A percentile compares a stretch with the other conserved stretches of the same genome.
Conservation (phyloP, 35 echinoderm and acorn worm species). For the Lytechinus pictus region DNA sequence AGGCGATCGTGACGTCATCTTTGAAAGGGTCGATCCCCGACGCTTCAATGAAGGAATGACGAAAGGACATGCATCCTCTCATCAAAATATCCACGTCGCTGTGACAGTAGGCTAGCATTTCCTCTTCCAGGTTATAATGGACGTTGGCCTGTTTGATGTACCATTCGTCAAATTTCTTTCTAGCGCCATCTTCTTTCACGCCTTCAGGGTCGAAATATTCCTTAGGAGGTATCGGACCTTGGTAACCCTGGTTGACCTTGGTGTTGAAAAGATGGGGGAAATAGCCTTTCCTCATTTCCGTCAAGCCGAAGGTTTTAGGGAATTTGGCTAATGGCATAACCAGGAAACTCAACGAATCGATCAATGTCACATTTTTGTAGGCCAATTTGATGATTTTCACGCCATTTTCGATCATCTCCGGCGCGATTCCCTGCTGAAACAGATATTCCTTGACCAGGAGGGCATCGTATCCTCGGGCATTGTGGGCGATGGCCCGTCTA, state of each 20-base stretch:
- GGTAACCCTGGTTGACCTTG: conserved; percentile 51
- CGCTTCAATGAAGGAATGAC: conserved; percentile 58
- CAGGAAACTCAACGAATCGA: conserved; percentile 78
- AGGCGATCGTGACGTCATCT: conserved; percentile 73
- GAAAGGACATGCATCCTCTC: conserved; percentile 57
- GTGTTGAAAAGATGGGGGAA: conserved; percentile 77
- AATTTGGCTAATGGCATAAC: conserved; percentile 65
- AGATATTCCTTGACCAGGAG: conserved; percentile 71
- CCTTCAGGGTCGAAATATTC: conserved; percentile 57
- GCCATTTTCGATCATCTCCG: conserved; percentile 64
- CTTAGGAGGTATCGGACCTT: conserved; percentile 49
- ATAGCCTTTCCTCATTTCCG: conserved; percentile 68
- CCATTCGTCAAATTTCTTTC: conserved; percentile 48
- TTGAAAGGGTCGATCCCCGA: conserved; percentile 60
- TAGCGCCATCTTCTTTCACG: conserved; percentile 35
- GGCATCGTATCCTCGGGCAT: conserved; percentile 71
- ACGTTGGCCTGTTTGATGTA: conserved; percentile 51
- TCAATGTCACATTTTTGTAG: conserved; percentile 45
- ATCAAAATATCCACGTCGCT: conserved; percentile 74
- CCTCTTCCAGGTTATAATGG: conserved; percentile 49
- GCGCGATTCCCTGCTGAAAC: conserved; percentile 1
- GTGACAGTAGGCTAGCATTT: conserved; percentile 61
- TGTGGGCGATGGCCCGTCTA: conserved; percentile 78
- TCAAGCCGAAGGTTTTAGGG: conserved; percentile 64
- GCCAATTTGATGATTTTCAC: conserved; percentile 59